Percentiles rank a stretch among this genome's conserved stretches.
These are phyloP conservation scores for Atherinomorus stipes DNA, from an alignment of 2,113 vertebrate species.

Conservation along the genomic window DNA sequence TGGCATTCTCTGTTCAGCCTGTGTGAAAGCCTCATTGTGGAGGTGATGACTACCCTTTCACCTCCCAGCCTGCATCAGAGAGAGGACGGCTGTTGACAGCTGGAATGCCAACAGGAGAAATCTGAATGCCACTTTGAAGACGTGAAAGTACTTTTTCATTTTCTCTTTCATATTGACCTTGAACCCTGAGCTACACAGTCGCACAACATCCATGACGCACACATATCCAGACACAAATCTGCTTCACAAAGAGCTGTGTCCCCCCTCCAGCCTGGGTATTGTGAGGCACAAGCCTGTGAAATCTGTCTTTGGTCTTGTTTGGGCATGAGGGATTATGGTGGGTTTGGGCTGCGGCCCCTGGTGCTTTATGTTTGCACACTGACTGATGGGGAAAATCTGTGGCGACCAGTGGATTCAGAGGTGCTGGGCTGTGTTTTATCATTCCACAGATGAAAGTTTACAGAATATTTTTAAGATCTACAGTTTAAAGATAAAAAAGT, in stretches of 20 bases:
- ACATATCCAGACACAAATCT: slow-evolving; percentile 50
- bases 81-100: slow-evolving; percentile 75
- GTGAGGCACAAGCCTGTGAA: slow-evolving; percentile 76
- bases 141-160: slow-evolving; percentile 58
- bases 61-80: slow-evolving; percentile 70
- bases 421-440: slow-evolving; percentile 26
- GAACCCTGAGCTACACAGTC: slow-evolving; percentile 25
- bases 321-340: slow-evolving; percentile 70
- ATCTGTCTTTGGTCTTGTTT: slow-evolving; percentile 73
- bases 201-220: slow-evolving; percentile 24
- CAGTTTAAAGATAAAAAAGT: not conserved
- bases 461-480: slow-evolving; percentile 3
- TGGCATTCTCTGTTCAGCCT: slow-evolving; percentile 34
- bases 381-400: slow-evolving; percentile 51
- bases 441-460: slow-evolving; percentile 17
- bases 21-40: slow-evolving; percentile 54
- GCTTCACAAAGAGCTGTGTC: slow-evolving; percentile 50
- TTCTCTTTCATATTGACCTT: slow-evolving; percentile 46
- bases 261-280: slow-evolving; percentile 61
- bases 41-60: slow-evolving; percentile 61
- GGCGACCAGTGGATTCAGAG: slow-evolving; percentile 9
- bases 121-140: slow-evolving; percentile 28
- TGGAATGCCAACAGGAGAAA: slow-evolving; percentile 75
- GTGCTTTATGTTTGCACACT: slow-evolving; percentile 52
- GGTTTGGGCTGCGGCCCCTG: slow-evolving; percentile 46